A percentile compares a stretch with the other conserved stretches of the same genome.
Conservation (phyloP, 2,888 invertebrate genomes). For the Cyclophora albipunctata region DNA sequence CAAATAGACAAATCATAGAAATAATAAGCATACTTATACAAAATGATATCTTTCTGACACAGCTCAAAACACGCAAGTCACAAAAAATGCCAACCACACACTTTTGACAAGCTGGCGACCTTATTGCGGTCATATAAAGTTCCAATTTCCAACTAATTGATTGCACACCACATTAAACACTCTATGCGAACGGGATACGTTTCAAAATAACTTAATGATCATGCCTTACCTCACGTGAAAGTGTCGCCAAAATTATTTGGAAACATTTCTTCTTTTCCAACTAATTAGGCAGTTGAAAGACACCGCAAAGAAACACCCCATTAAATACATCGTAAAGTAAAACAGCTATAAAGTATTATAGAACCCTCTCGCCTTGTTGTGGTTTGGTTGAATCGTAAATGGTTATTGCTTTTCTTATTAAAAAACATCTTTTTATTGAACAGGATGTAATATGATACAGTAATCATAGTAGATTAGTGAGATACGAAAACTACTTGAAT, state of each 20-base stretch:
- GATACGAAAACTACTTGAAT: no score
- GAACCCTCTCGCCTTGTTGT: conserved; percentile 14
- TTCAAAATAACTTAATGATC: conserved; percentile 5
- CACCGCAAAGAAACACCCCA: conserved; percentile 38
- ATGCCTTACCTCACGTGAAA: conserved; percentile 14
- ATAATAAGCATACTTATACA: background rate
- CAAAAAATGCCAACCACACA: conserved; percentile 3
- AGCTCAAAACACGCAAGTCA: background rate
- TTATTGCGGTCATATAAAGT: conserved; percentile 13
- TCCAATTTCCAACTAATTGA: conserved; percentile 16
- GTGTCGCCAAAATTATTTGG: conserved; percentile 22
- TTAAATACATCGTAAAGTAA: conserved; percentile 28
- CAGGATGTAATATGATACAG: background rate
- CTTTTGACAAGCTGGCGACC: conserved; percentile 14
- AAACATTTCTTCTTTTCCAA: conserved; percentile 26
- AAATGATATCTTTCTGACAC: no score
- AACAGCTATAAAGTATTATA: conserved; percentile 4
- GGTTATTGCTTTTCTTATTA: conserved; percentile 17
- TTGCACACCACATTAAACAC: conserved; percentile 3
- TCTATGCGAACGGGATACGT: conserved; percentile 5
- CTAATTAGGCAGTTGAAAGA: conserved; percentile 50
- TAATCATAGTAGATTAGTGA: no score
- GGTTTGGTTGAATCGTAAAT: conserved; percentile 17
- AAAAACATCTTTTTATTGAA: background rate
- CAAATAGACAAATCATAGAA: background rate